Base-by-base conservation (phyloP, 1,140 invertebrate species). In the Geopemphigus sp. region DNA sequence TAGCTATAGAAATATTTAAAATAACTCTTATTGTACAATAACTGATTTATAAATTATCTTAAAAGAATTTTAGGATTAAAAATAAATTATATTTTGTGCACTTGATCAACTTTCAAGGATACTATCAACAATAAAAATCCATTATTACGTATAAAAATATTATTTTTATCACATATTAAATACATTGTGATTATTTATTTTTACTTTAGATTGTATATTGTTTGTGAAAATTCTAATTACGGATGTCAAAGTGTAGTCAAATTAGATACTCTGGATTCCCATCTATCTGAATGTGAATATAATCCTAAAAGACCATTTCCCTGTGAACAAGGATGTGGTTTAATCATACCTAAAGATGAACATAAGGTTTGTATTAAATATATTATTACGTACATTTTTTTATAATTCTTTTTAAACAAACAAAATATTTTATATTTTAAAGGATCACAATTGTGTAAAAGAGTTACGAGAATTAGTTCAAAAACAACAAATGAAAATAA, bases 331-430 rank as follows among this genome's bases (percentile, higher is more conserved):
- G 96, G 96, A 8, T 98, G 96, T 85, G 95, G 94, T 57, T 88
- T 97, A 29, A 91, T 97, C 73, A 94, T 98, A 83, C 95, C 96
- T 32, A 98, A 97, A 87, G 95, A 98, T 87, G 95, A 98, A 86
- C 85, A 97, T 0, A 94, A 94, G 85, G 89, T 89, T 82, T 12
- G 45, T 78, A 50, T 24, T 26, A 3, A 54, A 29, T 2, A 15
- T 50, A 50, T 54, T 61, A 24, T 56, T 4, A n/a, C 56, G 39
- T 29, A 19, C 1, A 26, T 22, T n/a, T 68, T n/a, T 80, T 1
- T 32, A 47, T 53, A 14, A 19, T 70, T 19, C 29, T 64, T 54
- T n/a, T 45, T 47, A 11, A 22, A 50, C 32, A 15, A 74, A 22
- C 29, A 24, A 80, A 45, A 24, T 15, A 45, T n/a, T 47, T 72